A percentile compares a stretch with the other conserved stretches of the same genome.
These are phyloP conservation scores for Schizopygopsis pylzovi DNA, from an alignment of 2,797 vertebrate species.

Conservation along the genomic window DNA sequence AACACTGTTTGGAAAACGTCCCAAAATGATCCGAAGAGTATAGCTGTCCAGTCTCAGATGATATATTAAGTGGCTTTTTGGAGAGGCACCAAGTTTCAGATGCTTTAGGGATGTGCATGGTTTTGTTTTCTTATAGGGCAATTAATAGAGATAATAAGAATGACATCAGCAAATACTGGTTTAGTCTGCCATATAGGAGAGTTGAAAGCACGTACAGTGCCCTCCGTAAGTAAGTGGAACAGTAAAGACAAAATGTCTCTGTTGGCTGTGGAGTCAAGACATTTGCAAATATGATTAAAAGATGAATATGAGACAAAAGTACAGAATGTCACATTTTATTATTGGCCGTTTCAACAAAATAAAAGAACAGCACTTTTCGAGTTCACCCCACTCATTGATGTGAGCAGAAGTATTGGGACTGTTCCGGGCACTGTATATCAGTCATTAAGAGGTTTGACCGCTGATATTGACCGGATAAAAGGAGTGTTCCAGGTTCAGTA, in stretches of 20 bases:
- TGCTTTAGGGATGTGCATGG: slow-evolving; percentile 27
- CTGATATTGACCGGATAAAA: background rate
- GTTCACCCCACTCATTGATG: too few relatives aligned
- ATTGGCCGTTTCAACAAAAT: too few relatives aligned
- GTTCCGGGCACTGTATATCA: background rate
- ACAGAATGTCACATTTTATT: too few relatives aligned
- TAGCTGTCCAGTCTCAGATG: background rate
- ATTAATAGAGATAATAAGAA: slow-evolving; percentile 50
- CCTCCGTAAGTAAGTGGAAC: too few relatives aligned
- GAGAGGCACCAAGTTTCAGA: slow-evolving; percentile 32
- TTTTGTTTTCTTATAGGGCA: slow-evolving; percentile 32
- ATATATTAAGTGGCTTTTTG: slow-evolving; percentile 53
- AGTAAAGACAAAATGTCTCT: too few relatives aligned
- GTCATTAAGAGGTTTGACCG: slow-evolving; percentile 21
- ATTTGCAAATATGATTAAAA: too few relatives aligned
- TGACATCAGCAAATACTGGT: slow-evolving; percentile 3
- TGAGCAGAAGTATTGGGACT: too few relatives aligned
- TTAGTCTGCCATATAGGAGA: background rate
- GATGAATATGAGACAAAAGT: too few relatives aligned
- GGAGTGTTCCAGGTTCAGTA: background rate
- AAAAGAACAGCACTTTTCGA: too few relatives aligned
- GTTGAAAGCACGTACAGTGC: slow-evolving; percentile 2
- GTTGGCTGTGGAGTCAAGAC: too few relatives aligned
- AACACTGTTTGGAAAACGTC: slow-evolving; percentile 34
- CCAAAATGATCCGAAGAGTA: slow-evolving; percentile 22